Evolutionary conservation across 2,797 vertebrate genomes (phyloP).

Genomic region (Urosaurus nigricauda): DNA sequence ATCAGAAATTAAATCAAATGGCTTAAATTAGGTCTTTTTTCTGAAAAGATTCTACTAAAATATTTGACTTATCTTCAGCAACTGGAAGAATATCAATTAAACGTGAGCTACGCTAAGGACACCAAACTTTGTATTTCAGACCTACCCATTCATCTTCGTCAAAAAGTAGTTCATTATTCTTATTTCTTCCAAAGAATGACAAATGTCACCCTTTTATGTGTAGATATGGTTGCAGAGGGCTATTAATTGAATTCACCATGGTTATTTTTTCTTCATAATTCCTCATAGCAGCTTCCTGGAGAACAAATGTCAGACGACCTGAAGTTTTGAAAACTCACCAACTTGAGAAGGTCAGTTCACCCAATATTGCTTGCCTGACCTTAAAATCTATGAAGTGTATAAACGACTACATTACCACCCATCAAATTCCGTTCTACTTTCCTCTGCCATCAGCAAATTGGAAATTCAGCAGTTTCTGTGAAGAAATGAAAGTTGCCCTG

Average conservation of each 20-base stretch:
- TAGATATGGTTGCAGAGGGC: background rate
- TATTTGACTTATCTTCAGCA: background rate
- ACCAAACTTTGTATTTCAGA: background rate
- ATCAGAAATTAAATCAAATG: conserved; percentile 9
- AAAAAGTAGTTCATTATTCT: background rate
- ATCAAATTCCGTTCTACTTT: background rate
- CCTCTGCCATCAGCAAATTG: background rate
- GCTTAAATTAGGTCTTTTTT: background rate
- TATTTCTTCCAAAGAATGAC: background rate
- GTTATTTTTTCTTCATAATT: background rate
- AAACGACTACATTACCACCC: conserved; percentile 8
- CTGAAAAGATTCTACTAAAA: background rate
- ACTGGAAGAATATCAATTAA: background rate
- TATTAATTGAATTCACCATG: conserved; percentile 4
- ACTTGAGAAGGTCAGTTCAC: conserved; percentile 15
- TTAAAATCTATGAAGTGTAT: conserved; percentile 30
- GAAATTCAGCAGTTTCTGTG: background rate
- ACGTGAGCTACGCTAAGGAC: background rate
- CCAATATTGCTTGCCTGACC: conserved; percentile 18
- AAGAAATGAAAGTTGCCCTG: background rate
- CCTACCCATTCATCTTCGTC: background rate
- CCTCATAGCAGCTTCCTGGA: background rate
- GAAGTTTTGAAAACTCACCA: background rate
- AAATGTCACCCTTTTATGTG: background rate
- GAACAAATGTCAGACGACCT: conserved; percentile 10